A percentile compares a stretch with the other conserved stretches of the same genome.
Conservation (phyloP, 2,888 invertebrate genomes). For the Trissonchulus sp. region DNA sequence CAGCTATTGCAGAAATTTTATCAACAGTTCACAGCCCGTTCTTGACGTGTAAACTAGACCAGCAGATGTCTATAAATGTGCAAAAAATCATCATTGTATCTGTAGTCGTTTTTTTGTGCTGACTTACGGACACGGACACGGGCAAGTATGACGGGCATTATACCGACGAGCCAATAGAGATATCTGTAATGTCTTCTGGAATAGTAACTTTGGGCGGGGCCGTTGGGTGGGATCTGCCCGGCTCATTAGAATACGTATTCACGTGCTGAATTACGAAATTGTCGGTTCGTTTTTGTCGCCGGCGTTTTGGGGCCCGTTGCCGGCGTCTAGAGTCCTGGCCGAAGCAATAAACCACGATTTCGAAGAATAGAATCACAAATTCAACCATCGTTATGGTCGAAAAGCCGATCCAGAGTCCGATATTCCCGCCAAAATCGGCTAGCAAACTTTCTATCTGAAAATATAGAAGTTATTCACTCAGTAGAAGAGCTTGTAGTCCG, state of each 20-base stretch:
- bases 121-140: too few species aligned
- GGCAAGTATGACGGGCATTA: background rate
- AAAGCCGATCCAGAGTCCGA: conserved; percentile 52
- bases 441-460: conserved; percentile 49
- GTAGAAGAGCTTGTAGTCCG: too few species aligned
- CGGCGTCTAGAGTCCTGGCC: conserved; percentile 20
- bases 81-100: too few species aligned
- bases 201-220: background rate
- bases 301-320: background rate
- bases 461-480: background rate
- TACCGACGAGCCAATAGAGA: background rate
- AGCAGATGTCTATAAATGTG: too few species aligned
- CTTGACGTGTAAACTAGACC: too few species aligned
- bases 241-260: background rate
- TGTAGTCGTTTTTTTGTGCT: too few species aligned
- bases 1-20: too few species aligned
- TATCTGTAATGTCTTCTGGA: background rate
- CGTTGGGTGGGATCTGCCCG: background rate
- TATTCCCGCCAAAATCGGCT: conserved; percentile 52
- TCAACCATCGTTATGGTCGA: conserved; percentile 33
- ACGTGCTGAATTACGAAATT: background rate
- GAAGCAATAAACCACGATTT: conserved; percentile 21
- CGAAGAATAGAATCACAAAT: conserved; percentile 25
- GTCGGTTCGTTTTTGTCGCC: conserved; percentile 9
- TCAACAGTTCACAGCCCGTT: too few species aligned